Percentiles rank a stretch among this genome's conserved stretches.
Conservation (phyloP, 2,888 invertebrate genomes). For the Suillia variegata region DNA sequence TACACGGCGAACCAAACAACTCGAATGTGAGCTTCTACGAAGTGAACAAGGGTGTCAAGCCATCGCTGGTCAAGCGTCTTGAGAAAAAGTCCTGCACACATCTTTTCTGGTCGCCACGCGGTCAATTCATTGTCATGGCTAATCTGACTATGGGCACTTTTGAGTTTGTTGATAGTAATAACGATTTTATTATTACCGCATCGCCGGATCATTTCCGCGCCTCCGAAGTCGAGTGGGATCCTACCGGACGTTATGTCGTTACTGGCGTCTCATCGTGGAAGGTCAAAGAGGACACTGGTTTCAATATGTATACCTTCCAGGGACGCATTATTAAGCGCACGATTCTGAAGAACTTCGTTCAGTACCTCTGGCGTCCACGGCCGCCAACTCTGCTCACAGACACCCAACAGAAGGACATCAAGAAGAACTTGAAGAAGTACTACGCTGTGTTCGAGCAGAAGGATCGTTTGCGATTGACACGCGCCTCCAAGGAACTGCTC, state of each 20-base stretch:
- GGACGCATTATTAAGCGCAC: slow-evolving; percentile 75
- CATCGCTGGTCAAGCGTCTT: slow-evolving; percentile 83
- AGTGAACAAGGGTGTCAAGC: slow-evolving; percentile 87
- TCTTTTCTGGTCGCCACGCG: slow-evolving; percentile 94
- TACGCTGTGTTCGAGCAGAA: slow-evolving; percentile 95
- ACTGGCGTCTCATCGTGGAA: slow-evolving; percentile 96
- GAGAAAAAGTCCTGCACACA: slow-evolving; percentile 90
- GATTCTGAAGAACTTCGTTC: slow-evolving; percentile 90
- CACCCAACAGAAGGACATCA: slow-evolving; percentile 91
- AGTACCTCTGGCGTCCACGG: slow-evolving; percentile 94
- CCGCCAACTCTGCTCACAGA: slow-evolving; percentile 83
- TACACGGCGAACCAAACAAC: slow-evolving; percentile 84
- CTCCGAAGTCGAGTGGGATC: slow-evolving; percentile 99
- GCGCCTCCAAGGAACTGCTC: slow-evolving; percentile 93
- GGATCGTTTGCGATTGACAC: slow-evolving; percentile 89
- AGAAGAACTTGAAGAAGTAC: slow-evolving; percentile 97
- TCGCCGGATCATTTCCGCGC: slow-evolving; percentile 90
- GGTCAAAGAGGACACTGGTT: slow-evolving; percentile 90
- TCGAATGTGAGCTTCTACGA: slow-evolving; percentile 92
- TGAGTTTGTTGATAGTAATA: slow-evolving; percentile 92
- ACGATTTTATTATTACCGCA: slow-evolving; percentile 94
- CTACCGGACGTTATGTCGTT: slow-evolving; percentile 95
- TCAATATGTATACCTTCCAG: slow-evolving; percentile 99
- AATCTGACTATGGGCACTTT: slow-evolving; percentile 87
- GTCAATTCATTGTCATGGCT: slow-evolving; percentile 94